Evolutionary conservation across 2,888 invertebrate genomes (phyloP).

Genomic region (Rhimphoctona megacephalus): DNA sequence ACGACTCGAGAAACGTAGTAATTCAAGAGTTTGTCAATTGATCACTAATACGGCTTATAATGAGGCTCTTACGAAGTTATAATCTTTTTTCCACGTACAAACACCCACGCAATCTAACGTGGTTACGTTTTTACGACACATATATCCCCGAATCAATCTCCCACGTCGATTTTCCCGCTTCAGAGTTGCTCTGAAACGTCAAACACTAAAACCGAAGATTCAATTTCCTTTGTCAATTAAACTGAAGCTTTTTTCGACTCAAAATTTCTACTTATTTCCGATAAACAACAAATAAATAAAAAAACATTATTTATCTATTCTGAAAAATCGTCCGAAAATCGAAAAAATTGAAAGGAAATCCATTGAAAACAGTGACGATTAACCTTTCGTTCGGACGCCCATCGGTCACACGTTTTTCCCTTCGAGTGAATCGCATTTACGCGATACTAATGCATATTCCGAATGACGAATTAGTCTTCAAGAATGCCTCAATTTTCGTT

Average conservation of each 20-base stretch:
- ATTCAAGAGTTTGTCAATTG: constrained; percentile 15
- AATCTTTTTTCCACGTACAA: constrained; percentile 26
- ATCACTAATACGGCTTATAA: constrained; percentile 14
- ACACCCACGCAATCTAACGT: constrained; percentile 14
- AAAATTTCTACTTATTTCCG: background rate
- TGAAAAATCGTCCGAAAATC: background rate
- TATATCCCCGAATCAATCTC: constrained; percentile 51
- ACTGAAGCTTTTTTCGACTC: background rate
- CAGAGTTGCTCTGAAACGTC: background rate
- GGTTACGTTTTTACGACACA: constrained; percentile 35
- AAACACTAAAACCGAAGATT: background rate
- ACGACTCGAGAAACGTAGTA: background rate
- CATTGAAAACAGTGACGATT: background rate
- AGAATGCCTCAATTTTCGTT: background rate
- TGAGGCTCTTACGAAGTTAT: constrained; percentile 11
- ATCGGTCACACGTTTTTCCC: background rate
- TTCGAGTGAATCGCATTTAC: background rate
- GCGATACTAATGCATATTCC: background rate
- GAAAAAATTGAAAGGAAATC: background rate
- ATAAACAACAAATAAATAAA: background rate
- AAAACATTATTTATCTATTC: no score
- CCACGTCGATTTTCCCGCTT: constrained; percentile 36
- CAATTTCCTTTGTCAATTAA: background rate
- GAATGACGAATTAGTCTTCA: background rate
- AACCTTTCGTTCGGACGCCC: background rate